Evolutionary conservation across 2,888 invertebrate genomes (phyloP).

Genomic region (Drosophila fungiperda): DNA sequence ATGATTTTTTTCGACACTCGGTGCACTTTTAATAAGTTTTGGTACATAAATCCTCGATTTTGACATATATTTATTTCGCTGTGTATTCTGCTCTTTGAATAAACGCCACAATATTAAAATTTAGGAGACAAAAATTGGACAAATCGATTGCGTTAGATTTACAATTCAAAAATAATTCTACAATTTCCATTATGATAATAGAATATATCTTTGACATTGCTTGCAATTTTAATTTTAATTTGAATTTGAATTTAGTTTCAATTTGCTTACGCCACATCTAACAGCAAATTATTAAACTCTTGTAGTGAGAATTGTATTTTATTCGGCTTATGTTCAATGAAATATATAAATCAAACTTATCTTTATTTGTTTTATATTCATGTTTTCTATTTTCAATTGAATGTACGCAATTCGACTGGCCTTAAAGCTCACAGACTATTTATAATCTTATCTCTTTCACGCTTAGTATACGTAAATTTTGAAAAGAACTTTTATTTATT

Average conservation of each 20-base stretch:
- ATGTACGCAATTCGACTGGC: neutral
- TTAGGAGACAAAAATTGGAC: neutral
- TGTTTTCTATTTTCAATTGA: neutral
- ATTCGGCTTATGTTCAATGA: neutral
- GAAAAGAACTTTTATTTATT: slow-evolving; percentile 26
- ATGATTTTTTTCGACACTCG: neutral
- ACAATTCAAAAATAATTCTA: neutral
- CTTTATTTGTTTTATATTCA: neutral
- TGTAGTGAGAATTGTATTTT: neutral
- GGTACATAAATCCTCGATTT: neutral
- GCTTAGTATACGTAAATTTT: slow-evolving; percentile 23
- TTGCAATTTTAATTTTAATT: neutral
- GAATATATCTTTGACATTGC: neutral
- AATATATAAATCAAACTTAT: neutral
- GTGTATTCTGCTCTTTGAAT: neutral
- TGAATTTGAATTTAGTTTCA: neutral
- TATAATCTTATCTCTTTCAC: slow-evolving; percentile 33
- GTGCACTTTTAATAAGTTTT: neutral
- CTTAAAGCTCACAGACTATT: slow-evolving; percentile 3
- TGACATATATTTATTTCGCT: neutral
- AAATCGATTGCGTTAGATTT: neutral
- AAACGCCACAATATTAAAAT: neutral
- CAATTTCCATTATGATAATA: neutral
- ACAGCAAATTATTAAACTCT: neutral
- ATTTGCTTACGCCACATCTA: neutral